Evolutionary conservation across 1,140 invertebrate genomes (phyloP).

Genomic region (Diachasma alloeum): DNA sequence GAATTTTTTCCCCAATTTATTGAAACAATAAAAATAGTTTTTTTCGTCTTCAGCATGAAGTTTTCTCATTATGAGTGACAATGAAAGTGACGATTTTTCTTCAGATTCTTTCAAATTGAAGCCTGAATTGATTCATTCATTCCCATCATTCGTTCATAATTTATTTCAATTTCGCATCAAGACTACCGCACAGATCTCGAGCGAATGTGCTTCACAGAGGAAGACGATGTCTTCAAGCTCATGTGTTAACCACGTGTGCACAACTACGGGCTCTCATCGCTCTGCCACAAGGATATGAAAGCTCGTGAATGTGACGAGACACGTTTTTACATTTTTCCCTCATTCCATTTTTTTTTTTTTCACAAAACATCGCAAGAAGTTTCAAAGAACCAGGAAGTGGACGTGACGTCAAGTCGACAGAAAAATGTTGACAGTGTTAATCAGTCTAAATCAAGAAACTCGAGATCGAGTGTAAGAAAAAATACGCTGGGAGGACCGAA

Average conservation of each 20-base stretch:
- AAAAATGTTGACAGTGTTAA: constrained; percentile 20
- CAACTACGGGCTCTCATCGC: background rate
- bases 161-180: background rate
- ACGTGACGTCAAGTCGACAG: background rate
- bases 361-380: background rate
- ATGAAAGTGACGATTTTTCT: too few relatives aligned
- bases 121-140: too few relatives aligned
- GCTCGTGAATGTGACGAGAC: background rate
- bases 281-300: constrained; percentile 17
- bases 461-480: background rate
- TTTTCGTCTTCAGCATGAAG: too few relatives aligned
- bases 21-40: too few relatives aligned
- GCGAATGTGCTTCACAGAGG: constrained; percentile 13
- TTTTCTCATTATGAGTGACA: too few relatives aligned
- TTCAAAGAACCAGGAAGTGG: background rate
- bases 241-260: constrained; percentile 39
- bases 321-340: background rate
- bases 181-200: background rate
- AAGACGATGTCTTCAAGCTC: constrained; percentile 12
- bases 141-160: too few relatives aligned
- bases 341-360: background rate
- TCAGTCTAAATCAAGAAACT: background rate
- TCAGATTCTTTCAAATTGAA: background rate
- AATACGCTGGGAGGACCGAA: background rate
- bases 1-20: too few relatives aligned